Base-by-base conservation (phyloP, 2,113 vertebrate genomes). In the Pachyramphus minor region DNA sequence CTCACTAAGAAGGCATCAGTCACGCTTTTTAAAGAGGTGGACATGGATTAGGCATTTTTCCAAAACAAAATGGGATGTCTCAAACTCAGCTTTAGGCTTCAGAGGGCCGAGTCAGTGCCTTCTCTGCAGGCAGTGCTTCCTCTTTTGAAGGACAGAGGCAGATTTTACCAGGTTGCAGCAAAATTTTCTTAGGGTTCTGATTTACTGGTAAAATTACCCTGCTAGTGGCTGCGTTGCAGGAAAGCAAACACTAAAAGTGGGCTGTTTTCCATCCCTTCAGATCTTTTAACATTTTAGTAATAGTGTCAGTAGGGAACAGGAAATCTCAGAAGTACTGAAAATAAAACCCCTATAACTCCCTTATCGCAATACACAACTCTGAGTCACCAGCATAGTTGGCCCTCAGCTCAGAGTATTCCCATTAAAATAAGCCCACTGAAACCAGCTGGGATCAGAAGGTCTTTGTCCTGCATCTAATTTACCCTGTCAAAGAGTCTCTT, bases 381-480 rank as follows among this genome's bases (percentile, higher is more conserved):
- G 71, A 94, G 30, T 77, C 82, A 87, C 37, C 55, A 94, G 71
- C 10, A 1, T 66, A 87, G 41, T 59, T 78, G 74, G 33, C n/a
- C 31, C 87, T 87, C 71, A 47, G 63, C 69, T 82, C 77, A 68
- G 66, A 83, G 50, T 49, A 86, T 68, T 75, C 52, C 47, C 67
- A 82, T 83, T 75, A 62, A 94, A 95, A 91, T 50, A 62, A 87
- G 19, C 67, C 66, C 60, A 52, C 59, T 90, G 88, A 90, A 86
- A 63, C 60, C 75, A 37, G 45, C 82, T 81, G 75, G 0, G 23
- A 92, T 86, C 83, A 68, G 60, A 72, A 81, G 35, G 52, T 44
- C 90, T 92, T 63, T 68, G 52, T 86, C 79, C 75, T 91, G 85
- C 79, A 52, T 86, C 82, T 94, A 6, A 83, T 85, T 81, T 74